Evolutionary conservation across 1,140 invertebrate species (phyloP), one percentile per base, ranked within the genome.

Genomic region (Anastrepha ludens): DNA sequence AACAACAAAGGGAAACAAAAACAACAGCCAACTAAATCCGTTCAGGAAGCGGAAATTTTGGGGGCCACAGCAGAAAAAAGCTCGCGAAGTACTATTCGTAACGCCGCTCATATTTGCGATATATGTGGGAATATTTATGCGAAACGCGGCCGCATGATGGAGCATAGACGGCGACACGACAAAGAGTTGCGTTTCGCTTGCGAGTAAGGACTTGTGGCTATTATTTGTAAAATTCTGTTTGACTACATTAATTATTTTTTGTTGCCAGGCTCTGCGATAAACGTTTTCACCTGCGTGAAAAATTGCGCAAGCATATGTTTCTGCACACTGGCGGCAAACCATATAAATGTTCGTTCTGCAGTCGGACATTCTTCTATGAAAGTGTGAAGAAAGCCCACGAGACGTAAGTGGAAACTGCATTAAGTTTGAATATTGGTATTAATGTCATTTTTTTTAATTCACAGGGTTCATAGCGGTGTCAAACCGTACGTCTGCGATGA

Each of bases 401-500:
- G 74, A 91, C 90, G 92, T 92, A 87, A 89, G 91, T 87, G 44
- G 17, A 20, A 87, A 7, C 15, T 59, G 7, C 20, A 70, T 7
- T 15, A 39, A 85, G 15, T 2, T 1, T 29, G 3, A 62, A 55
- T 47, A 11, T n/a, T 29, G 29, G 29, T 29, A 1, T 29, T 29
- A 29, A 44, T 44, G 6, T 13, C 7, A 7, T 81, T 9, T 85
- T 41, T 64, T 47, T 88, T 58, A 20, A 20, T 85, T 78, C 17
- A 39, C 47, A 93, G 92, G 47, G 91, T 93, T 13, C 92, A 93
- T 87, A 90, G 90, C 6, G 92, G 92, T n/a, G 88, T 90, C 29
- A 93, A 93, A 88, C 92, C 92, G 0, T 92, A 92, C 85, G 90
- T 93, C 50, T 93, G 92, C 88, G 91, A 91, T 87, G 88, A 91